phyloP scores from a whole-genome alignment of 2,888 invertebrate species.

The Elysia crispata region DNA sequence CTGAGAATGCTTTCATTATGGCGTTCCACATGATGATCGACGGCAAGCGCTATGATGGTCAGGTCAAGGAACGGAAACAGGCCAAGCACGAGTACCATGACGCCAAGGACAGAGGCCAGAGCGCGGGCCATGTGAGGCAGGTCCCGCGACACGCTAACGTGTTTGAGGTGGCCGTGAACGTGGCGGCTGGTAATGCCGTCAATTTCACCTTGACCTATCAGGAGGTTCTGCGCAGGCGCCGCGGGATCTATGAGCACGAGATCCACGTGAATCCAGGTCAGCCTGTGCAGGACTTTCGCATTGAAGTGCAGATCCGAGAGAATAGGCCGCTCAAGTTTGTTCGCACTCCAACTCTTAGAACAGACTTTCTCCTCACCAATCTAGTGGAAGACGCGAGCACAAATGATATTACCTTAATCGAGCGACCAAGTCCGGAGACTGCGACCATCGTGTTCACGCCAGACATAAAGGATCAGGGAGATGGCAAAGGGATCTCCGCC shows the following conservation, averaged over 20 bases:
- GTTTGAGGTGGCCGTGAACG: conserved; percentile 81
- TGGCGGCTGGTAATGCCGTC: conserved; percentile 82
- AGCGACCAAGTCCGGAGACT: conserved; percentile 59
- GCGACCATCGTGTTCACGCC: conserved; percentile 63
- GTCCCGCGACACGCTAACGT: conserved; percentile 65
- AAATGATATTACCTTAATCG: conserved; percentile 57
- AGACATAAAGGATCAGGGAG: conserved; percentile 56
- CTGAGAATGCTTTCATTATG: conserved; percentile 73
- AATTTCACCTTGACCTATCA: conserved; percentile 86
- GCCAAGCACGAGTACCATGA: conserved; percentile 30
- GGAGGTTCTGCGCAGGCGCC: conserved; percentile 83
- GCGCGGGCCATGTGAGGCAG: conserved; percentile 36
- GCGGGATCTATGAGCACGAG: conserved; percentile 84
- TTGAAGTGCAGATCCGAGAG: conserved; percentile 84
- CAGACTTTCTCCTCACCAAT: conserved; percentile 51
- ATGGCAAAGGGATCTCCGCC: conserved; percentile 77
- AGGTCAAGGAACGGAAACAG: conserved; percentile 38
- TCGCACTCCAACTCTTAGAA: conserved; percentile 62
- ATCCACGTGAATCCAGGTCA: conserved; percentile 85
- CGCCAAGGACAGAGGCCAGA: conserved; percentile 36
- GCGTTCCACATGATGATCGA: conserved; percentile 50
- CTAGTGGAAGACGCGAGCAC: conserved; percentile 53
- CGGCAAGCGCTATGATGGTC: conserved; percentile 41
- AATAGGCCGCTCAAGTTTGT: conserved; percentile 79
- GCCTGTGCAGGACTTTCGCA: conserved; percentile 82